A percentile compares a stretch with the other conserved stretches of the same genome.
Evolutionary conservation across 2,797 vertebrate genomes (phyloP).

Genomic region (Euthynnus affinis): DNA sequence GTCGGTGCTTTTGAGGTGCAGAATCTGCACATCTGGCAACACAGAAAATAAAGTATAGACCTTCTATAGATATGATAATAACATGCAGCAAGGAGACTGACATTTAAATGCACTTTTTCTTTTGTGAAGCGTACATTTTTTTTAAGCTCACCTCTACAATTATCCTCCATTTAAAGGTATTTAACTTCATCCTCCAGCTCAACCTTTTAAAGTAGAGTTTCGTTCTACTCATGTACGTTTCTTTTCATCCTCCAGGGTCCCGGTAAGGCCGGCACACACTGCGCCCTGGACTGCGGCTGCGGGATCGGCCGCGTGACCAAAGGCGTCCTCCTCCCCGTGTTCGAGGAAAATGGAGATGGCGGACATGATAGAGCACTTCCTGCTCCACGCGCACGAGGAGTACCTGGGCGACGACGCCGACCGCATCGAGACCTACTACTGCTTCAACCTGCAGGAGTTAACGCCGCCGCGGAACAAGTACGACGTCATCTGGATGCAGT

Average conservation of each 20-base stretch:
- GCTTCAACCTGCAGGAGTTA: slow-evolving; percentile 93
- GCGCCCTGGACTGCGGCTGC: slow-evolving; percentile 93
- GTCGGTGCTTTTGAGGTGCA: slow-evolving; percentile 35
- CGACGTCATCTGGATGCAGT: slow-evolving; percentile 97
- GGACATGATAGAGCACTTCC: slow-evolving; percentile 96
- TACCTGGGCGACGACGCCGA: slow-evolving; percentile 89
- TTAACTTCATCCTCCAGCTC: neutral
- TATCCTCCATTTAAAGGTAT: neutral
- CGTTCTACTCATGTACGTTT: neutral
- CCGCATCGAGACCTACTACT: slow-evolving; percentile 92
- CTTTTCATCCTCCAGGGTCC: slow-evolving; percentile 84
- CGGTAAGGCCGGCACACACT: slow-evolving; percentile 89
- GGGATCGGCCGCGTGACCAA: slow-evolving; percentile 95
- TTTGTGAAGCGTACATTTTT: slow-evolving; percentile 21
- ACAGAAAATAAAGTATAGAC: slow-evolving; percentile 15
- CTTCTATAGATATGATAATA: slow-evolving; percentile 35
- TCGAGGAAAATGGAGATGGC: slow-evolving; percentile 92
- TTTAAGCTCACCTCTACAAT: neutral
- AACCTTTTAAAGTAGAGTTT: neutral
- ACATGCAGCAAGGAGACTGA: slow-evolving; percentile 37
- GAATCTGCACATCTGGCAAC: slow-evolving; percentile 65
- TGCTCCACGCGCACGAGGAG: slow-evolving; percentile 92
- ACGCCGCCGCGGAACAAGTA: slow-evolving; percentile 88
- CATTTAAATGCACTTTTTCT: slow-evolving; percentile 18
- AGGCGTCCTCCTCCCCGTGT: slow-evolving; percentile 93